Evolutionary conservation across 2,797 vertebrate genomes (phyloP).

Genomic region (Sciurus carolinensis): DNA sequence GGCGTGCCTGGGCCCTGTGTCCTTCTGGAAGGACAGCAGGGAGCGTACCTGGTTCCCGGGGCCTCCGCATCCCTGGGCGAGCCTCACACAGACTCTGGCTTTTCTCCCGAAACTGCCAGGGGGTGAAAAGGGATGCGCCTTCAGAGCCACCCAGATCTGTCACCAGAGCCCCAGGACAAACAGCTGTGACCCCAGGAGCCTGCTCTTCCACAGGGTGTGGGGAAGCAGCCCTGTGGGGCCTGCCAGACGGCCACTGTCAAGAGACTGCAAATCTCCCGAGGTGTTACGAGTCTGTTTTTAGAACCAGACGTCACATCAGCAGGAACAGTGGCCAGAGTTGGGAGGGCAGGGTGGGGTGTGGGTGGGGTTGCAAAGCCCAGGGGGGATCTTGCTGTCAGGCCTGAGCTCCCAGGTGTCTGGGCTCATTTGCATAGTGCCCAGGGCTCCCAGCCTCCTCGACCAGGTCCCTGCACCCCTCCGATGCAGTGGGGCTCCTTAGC

Average conservation of each 20-base stretch:
- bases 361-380: neutral
- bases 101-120: neutral
- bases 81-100: neutral
- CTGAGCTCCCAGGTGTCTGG: neutral
- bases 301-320: conserved; percentile 53
- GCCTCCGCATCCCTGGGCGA: neutral
- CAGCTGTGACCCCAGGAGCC: neutral
- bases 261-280: conserved; percentile 62
- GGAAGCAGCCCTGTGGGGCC: neutral
- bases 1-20: neutral
- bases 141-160: neutral
- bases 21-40: neutral
- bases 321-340: neutral
- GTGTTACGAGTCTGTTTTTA: conserved; percentile 64
- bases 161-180: neutral
- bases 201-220: neutral
- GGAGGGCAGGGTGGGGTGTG: accelerated
- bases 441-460: neutral
- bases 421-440: neutral
- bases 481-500: neutral
- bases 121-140: neutral
- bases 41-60: neutral
- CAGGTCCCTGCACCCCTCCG: neutral
- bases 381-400: neutral
- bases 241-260: neutral